Conservation (phyloP, 1,140 invertebrate species). For the Trichoplusia ni region DNA sequence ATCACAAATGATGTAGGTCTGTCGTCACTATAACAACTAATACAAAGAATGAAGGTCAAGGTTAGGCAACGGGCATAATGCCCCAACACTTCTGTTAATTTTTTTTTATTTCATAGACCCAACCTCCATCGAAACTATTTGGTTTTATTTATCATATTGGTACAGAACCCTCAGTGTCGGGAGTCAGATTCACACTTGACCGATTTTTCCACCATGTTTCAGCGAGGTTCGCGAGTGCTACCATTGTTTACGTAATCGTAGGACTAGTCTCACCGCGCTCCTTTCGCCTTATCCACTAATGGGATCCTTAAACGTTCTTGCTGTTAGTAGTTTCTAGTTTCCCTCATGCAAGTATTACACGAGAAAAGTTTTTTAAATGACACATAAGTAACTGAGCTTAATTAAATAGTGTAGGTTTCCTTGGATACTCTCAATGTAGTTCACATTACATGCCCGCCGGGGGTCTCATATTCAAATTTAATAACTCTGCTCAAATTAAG, state of each 20-base stretch:
- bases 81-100: too few relatives aligned
- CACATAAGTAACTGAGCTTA: background rate
- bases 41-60: too few relatives aligned
- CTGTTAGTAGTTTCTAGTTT: background rate
- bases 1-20: too few relatives aligned
- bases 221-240: background rate
- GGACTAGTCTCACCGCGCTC: background rate
- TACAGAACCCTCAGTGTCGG: too few relatives aligned
- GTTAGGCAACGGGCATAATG: too few relatives aligned
- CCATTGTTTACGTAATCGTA: background rate
- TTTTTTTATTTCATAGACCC: too few relatives aligned
- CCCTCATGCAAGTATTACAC: background rate
- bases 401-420: constrained; percentile 14
- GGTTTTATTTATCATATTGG: too few relatives aligned
- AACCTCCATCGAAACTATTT: too few relatives aligned
- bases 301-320: background rate
- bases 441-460: constrained; percentile 34
- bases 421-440: constrained; percentile 23
- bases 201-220: too few relatives aligned
- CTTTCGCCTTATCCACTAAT: background rate
- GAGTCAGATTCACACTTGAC: too few relatives aligned
- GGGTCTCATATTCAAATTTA: constrained; percentile 40
- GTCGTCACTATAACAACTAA: too few relatives aligned
- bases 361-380: constrained; percentile 1
- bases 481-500: constrained; percentile 44